Conservation (phyloP, 2,113 vertebrate species). For the Cyanoliseus patagonus region DNA sequence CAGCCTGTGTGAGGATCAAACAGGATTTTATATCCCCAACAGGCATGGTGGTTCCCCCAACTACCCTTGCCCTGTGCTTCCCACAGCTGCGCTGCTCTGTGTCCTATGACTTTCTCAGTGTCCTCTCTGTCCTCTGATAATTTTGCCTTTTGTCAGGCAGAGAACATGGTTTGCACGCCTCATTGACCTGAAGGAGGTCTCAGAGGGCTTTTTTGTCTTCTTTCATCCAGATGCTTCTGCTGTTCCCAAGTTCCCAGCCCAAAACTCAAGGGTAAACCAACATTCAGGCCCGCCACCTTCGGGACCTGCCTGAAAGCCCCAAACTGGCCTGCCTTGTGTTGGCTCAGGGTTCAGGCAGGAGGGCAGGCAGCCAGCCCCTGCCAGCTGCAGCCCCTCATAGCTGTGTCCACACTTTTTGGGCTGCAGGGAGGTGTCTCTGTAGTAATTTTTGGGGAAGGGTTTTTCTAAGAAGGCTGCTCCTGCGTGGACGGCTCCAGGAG, state of each 20-base stretch:
- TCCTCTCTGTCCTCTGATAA: background rate
- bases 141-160: background rate
- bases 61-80: accelerated
- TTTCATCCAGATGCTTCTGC: background rate
- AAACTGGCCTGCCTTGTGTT: background rate
- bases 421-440: background rate
- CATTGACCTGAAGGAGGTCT: background rate
- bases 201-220: background rate
- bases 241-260: background rate
- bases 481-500: accelerated
- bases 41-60: accelerated
- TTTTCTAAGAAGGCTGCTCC: background rate
- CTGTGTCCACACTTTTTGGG: background rate
- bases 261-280: background rate
- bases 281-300: accelerated
- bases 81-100: accelerated
- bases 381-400: background rate
- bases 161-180: background rate
- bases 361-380: background rate
- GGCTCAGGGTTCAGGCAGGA: background rate
- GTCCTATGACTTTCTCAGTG: background rate
- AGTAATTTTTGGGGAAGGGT: background rate
- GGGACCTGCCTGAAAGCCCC: background rate
- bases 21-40: background rate
- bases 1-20: background rate